Conservation (phyloP, 2,888 invertebrate genomes). For the Epicampocera succincta region DNA sequence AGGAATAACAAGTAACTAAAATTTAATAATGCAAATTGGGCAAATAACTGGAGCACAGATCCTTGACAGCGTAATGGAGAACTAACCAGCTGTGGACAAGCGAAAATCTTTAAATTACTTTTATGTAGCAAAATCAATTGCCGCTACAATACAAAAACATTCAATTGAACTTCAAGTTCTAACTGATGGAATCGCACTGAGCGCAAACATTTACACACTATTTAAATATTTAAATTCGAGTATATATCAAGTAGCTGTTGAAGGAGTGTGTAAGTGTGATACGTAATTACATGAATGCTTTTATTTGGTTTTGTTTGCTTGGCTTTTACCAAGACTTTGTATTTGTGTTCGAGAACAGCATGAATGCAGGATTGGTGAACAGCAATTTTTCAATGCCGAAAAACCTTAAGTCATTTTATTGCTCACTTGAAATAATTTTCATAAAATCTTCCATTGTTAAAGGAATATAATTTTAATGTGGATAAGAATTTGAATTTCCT, state of each 20-base stretch:
- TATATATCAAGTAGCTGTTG: neutral
- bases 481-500: too few relatives aligned
- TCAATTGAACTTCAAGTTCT: neutral
- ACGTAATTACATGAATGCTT: slow-evolving; percentile 16
- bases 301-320: slow-evolving; percentile 11
- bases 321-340: neutral
- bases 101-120: slow-evolving; percentile 7
- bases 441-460: too few relatives aligned
- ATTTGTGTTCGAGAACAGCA: neutral
- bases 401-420: too few relatives aligned
- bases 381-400: too few relatives aligned
- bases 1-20: slow-evolving; percentile 46
- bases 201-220: slow-evolving; percentile 9
- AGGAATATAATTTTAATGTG: too few relatives aligned
- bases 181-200: neutral
- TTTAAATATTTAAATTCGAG: slow-evolving; percentile 16
- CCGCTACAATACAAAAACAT: neutral
- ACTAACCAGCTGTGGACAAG: slow-evolving; percentile 42
- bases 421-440: too few relatives aligned
- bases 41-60: slow-evolving; percentile 66
- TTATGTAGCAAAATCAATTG: neutral
- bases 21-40: slow-evolving; percentile 69
- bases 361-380: too few relatives aligned
- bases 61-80: slow-evolving; percentile 25
- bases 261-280: neutral